Conservation (phyloP, 2,113 vertebrate genomes). For the Leptocoma aspasia region DNA sequence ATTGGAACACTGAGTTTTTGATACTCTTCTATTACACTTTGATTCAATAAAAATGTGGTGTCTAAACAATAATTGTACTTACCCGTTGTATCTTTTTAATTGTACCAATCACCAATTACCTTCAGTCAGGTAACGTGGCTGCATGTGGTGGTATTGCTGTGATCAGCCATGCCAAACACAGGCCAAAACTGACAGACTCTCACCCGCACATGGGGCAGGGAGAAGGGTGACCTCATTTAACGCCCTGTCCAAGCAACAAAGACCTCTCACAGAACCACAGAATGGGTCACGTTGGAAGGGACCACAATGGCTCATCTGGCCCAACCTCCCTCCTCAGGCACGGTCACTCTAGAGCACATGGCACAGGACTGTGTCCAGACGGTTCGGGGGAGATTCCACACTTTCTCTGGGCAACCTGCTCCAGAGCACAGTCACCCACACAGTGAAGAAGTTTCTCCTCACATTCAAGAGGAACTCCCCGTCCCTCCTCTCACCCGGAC, state of each 20-base stretch:
- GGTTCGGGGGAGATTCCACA: not conserved
- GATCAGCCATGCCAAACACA: rapidly evolving
- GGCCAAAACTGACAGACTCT: not conserved
- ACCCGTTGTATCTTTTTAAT: not conserved
- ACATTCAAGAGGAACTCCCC: too few relatives aligned
- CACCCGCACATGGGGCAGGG: rapidly evolving
- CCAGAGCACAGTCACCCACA: not conserved
- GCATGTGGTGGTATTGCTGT: rapidly evolving
- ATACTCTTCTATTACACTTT: too few relatives aligned
- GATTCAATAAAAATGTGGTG: not conserved
- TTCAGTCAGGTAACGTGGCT: rapidly evolving
- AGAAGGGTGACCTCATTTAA: not conserved
- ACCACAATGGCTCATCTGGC: not conserved
- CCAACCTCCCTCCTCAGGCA: too few relatives aligned
- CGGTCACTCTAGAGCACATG: not conserved
- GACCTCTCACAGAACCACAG: not conserved
- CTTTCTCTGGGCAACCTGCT: not conserved
- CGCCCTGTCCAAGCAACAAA: not conserved
- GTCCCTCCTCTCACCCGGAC: not conserved
- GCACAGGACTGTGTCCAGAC: not conserved
- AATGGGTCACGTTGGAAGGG: not conserved
- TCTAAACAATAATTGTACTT: not conserved
- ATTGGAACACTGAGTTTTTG: too few relatives aligned
- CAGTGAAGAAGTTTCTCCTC: not conserved
- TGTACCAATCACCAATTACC: rapidly evolving